phyloP scores from a whole-genome alignment of 2,797 vertebrate species.

The Darevskia nairensis region DNA sequence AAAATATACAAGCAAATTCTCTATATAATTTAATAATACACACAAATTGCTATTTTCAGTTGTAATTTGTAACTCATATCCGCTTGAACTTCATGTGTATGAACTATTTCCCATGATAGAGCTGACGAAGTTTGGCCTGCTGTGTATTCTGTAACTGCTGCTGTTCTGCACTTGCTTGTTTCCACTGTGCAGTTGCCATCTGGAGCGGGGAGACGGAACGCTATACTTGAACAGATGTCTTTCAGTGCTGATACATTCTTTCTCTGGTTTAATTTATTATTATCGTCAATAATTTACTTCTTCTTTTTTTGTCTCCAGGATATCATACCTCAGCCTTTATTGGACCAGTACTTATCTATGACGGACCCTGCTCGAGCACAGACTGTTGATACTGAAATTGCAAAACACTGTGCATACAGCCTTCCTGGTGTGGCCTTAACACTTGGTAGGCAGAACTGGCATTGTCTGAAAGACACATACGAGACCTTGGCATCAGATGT shows the following conservation, averaged over 20 bases:
- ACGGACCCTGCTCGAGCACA: conserved; percentile 78
- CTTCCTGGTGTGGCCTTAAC: conserved; percentile 80
- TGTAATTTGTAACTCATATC: background rate
- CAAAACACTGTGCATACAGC: conserved; percentile 80
- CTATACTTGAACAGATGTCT: background rate
- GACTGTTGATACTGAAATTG: conserved; percentile 78
- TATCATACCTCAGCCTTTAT: conserved; percentile 79
- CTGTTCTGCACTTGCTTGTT: background rate
- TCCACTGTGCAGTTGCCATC: background rate
- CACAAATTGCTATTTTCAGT: background rate
- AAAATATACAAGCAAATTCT: background rate
- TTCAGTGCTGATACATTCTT: conserved; percentile 19
- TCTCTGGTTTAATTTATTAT: background rate
- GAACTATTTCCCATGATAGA: background rate
- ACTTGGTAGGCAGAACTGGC: conserved; percentile 80
- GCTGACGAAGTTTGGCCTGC: background rate
- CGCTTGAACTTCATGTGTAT: too few relatives aligned
- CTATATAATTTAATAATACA: background rate
- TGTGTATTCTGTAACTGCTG: background rate
- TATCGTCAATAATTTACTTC: conserved; percentile 4
- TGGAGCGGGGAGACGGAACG: conserved; percentile 4
- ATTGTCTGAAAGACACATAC: conserved; percentile 79
- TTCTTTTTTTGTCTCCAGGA: conserved; percentile 68
- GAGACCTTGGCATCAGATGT: conserved; percentile 78
- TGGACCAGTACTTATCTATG: conserved; percentile 81